phyloP scores from a whole-genome alignment of 2,888 invertebrate genomes.

The Callyntrura guangdongensis region DNA sequence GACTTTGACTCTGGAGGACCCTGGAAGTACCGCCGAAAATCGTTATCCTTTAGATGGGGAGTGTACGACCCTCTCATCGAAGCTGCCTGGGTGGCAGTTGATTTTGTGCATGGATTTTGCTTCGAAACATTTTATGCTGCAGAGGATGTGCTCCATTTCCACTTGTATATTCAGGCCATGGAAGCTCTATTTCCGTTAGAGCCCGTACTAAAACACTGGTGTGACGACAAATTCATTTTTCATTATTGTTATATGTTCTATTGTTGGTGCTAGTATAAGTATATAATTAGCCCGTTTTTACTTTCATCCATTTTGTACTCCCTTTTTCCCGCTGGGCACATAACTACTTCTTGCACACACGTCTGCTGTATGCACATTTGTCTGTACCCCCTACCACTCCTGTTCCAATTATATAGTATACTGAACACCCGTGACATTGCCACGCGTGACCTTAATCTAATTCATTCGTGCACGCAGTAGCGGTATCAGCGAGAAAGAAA shows the following conservation, averaged over 20 bases:
- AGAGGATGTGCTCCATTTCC: slow-evolving; percentile 71
- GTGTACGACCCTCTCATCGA: slow-evolving; percentile 79
- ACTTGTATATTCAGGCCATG: slow-evolving; percentile 77
- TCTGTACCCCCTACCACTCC: neutral
- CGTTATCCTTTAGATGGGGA: slow-evolving; percentile 76
- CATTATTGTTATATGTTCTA: slow-evolving; percentile 14
- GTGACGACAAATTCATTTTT: neutral
- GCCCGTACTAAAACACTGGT: slow-evolving; percentile 77
- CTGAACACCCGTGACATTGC: slow-evolving; percentile 44
- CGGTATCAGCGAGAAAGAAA: neutral
- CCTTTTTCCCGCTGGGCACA: neutral
- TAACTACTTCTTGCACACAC: neutral
- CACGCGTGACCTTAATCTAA: slow-evolving; percentile 58
- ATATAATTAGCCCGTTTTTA: slow-evolving; percentile 31
- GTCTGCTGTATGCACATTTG: too few relatives aligned
- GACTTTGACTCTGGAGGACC: slow-evolving; percentile 11
- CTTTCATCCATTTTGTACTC: neutral
- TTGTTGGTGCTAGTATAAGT: neutral
- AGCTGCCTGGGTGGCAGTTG: slow-evolving; percentile 76
- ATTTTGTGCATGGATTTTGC: slow-evolving; percentile 80
- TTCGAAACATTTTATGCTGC: slow-evolving; percentile 62
- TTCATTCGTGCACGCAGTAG: slow-evolving; percentile 23
- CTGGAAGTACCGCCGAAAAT: slow-evolving; percentile 47
- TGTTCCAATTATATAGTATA: neutral
- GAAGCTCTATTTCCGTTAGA: slow-evolving; percentile 76